Percentiles rank a stretch among this genome's conserved stretches.
These are phyloP conservation scores for Drosophila funebris DNA, from an alignment of 1,140 invertebrate species.

Conservation along the genomic window DNA sequence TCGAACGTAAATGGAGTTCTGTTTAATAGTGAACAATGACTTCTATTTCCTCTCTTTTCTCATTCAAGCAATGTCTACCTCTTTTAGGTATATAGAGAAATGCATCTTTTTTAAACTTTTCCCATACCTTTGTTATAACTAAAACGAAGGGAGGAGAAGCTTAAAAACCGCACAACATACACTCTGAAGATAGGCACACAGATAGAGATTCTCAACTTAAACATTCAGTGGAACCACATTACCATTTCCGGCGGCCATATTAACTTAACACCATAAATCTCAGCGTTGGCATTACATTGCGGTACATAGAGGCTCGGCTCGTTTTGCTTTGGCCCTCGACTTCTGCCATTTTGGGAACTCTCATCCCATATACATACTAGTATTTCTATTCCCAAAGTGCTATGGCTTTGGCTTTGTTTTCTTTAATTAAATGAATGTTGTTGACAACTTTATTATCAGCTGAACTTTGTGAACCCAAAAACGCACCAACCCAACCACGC, in stretches of 20 bases:
- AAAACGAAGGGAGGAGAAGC: slow-evolving; percentile 34
- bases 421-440: slow-evolving; percentile 82
- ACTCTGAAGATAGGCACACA: slow-evolving; percentile 4
- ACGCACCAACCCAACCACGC: slow-evolving; percentile 18
- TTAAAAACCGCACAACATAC: slow-evolving; percentile 43
- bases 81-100: not conserved
- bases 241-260: slow-evolving; percentile 69
- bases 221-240: slow-evolving; percentile 34
- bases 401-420: slow-evolving; percentile 70
- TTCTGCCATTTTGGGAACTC: not conserved
- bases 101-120: slow-evolving; percentile 5
- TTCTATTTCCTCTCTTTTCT: slow-evolving; percentile 18
- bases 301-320: slow-evolving; percentile 14
- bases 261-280: slow-evolving; percentile 73
- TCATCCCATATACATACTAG: slow-evolving; percentile 7
- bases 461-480: slow-evolving; percentile 65
- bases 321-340: not conserved
- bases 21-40: no score
- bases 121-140: slow-evolving; percentile 6
- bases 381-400: slow-evolving; percentile 71
- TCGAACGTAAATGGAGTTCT: no score
- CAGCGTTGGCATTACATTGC: slow-evolving; percentile 50
- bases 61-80: not conserved
- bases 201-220: slow-evolving; percentile 1
- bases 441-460: slow-evolving; percentile 81